phyloP scores from a whole-genome alignment of 2,888 invertebrate genomes.

The Nycteola revayana region DNA sequence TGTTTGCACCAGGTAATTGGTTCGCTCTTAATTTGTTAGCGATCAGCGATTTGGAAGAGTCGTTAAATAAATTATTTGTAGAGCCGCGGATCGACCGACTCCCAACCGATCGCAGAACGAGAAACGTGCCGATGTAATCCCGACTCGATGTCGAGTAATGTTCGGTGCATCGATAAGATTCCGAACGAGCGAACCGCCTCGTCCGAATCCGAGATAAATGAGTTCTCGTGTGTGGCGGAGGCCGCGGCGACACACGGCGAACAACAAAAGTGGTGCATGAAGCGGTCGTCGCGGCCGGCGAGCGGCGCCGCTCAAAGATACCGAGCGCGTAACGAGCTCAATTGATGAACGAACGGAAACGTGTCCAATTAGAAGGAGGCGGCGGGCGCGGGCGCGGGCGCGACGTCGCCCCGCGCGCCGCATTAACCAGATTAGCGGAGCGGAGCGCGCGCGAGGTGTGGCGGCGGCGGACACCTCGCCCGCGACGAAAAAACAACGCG shows the following conservation, averaged over 20 bases:
- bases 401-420: conserved; percentile 50
- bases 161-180: neutral
- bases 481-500: conserved; percentile 76
- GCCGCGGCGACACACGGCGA: conserved; percentile 14
- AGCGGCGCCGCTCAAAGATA: conserved; percentile 62
- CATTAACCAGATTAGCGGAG: conserved; percentile 76
- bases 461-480: conserved; percentile 76
- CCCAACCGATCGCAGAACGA: too few species aligned
- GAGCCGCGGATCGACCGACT: too few species aligned
- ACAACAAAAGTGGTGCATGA: conserved; percentile 18
- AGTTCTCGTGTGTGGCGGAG: conserved; percentile 24
- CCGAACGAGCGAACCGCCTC: conserved; percentile 1
- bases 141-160: neutral
- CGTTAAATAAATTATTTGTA: too few species aligned
- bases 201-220: conserved; percentile 26
- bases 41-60: conserved; percentile 2
- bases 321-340: conserved; percentile 76
- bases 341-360: conserved; percentile 80
- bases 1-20: conserved; percentile 9
- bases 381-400: conserved; percentile 57
- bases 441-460: conserved; percentile 64
- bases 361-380: conserved; percentile 81
- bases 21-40: conserved; percentile 12
- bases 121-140: too few species aligned
- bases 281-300: conserved; percentile 25